Base-by-base conservation (phyloP, 2,113 vertebrate genomes). In the Pavo muticus region DNA sequence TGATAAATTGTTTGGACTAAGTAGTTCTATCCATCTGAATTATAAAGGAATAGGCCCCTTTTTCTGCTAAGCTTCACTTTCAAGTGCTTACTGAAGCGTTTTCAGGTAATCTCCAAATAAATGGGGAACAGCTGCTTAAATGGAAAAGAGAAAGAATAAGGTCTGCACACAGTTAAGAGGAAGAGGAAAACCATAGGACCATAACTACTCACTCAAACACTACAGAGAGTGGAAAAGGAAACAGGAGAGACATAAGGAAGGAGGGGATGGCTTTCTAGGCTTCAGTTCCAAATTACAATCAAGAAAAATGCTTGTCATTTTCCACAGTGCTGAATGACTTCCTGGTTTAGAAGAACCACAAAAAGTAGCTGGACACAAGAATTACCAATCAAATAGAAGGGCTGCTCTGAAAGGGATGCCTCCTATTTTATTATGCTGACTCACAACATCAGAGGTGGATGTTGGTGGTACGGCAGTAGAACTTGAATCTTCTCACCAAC, bases 81-180 rank as follows among this genome's bases (percentile, higher is more conserved):
- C 0, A 2, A 73, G 54, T 27, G 29, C 23, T 80, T 52, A 29
- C 17, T 72, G 56, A 14, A 61, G 45, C 2, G 1, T 81, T 88
- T 65, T 86, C 83, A 73, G 64, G 32, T 60, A 56, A 80, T 73
- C 45, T 76, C 17, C 12, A 80, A 87, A 73, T 52, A 87, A 80
- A 92, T 40, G 44, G 40, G 40, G 44, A 91, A 80, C 21, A 70
- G 78, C 21, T 91, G 57, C 44, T 75, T 48, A 61, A 83, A 79
- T 13, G 54, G 4, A 25, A 1, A 8, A 82, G 57, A 50, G 37
- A 69, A 48, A 84, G 39, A 69, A 15, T 61, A 48, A 42, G 54
- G 23, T 20, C 9, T 72, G 63, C 37, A 29, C 42, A 52, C 5
- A 37, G 14, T 32, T 39, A 52, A 9, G 39, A 71, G 20, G 45